Percentiles rank a stretch among this genome's conserved stretches.
Conservation (phyloP, 1,140 invertebrate genomes). For the Euborellia annulipes region DNA sequence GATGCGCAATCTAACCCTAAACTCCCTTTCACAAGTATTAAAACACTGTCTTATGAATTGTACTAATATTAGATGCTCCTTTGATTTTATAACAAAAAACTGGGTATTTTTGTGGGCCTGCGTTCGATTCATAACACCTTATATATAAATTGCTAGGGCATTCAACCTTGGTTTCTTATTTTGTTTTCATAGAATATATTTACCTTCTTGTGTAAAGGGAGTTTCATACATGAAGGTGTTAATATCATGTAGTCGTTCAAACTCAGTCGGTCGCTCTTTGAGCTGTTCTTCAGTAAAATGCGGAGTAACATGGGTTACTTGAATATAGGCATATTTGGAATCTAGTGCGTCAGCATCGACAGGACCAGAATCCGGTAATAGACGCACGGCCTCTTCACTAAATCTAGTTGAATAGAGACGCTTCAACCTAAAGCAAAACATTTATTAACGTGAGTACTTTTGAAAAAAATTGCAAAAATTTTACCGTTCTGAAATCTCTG, state of each 20-base stretch:
- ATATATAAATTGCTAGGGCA: too few species aligned
- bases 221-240: constrained; percentile 82
- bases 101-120: too few species aligned
- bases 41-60: too few species aligned
- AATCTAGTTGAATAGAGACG: constrained; percentile 74
- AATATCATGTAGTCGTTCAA: constrained; percentile 77
- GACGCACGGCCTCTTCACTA: constrained; percentile 66
- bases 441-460: not conserved
- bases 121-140: too few species aligned
- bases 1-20: too few species aligned
- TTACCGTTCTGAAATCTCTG: constrained; percentile 77
- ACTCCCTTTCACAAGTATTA: too few species aligned
- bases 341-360: constrained; percentile 62
- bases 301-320: constrained; percentile 74
- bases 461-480: constrained; percentile 33
- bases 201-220: constrained; percentile 72
- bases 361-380: constrained; percentile 85
- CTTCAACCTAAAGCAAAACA: constrained; percentile 26
- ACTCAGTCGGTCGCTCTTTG: constrained; percentile 50
- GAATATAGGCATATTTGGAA: constrained; percentile 72
- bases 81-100: too few species aligned
- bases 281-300: constrained; percentile 57
- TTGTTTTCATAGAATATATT: too few species aligned
- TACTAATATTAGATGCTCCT: too few species aligned
- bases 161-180: too few species aligned